Base-by-base conservation (phyloP, 2,888 invertebrate genomes). In the Epsilonema sp. region DNA sequence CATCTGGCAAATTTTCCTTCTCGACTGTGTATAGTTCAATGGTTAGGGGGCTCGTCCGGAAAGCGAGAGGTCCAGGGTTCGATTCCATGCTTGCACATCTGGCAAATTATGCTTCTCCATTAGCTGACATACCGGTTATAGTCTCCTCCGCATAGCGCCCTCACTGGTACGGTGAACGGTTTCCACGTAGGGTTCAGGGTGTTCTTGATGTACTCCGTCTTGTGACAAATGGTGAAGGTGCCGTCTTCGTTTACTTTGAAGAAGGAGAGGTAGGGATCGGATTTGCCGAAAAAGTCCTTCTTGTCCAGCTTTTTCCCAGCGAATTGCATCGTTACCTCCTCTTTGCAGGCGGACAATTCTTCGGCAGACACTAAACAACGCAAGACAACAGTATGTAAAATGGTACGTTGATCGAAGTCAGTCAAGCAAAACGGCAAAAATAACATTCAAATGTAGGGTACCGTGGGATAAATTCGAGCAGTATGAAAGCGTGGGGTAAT, bases 171-270 rank as follows among this genome's bases (percentile, higher is more conserved):
- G 2, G 63, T 64, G 48, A 74, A 68, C 5, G 67, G 58, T 49
- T 64, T 63, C 75, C 75, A 76, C 5, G 65, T 66, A 13, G 75
- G 75, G 56, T 73, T 70, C 38, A 70, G 56, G 11, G 70, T 71
- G 50, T 68, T 70, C 56, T 67, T 70, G 43, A 70, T 64, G 16
- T 68, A 68, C 57, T 75, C 74, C 37, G 73, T 73, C n/a, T 58
- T 50, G 45, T 58, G 54, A 3, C 56, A 56, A 23, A 62, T 41
- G 11, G 53, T 54, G 11, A 48, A 46, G 4, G 38, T 57, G 51
- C 55, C 56, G 48, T 59, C 58, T 19, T 52, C 53, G 36, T 52
- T 51, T 19, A 53, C 48, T 24, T 57, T 49, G 45, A 56, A 58
- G 37, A 62, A 56, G 31, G 58, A 54, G 40, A 61, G 45, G 47